A percentile compares a stretch with the other conserved stretches of the same genome.
Conservation (phyloP, 2,888 invertebrate species). For the Aspidiotus rigidus region DNA sequence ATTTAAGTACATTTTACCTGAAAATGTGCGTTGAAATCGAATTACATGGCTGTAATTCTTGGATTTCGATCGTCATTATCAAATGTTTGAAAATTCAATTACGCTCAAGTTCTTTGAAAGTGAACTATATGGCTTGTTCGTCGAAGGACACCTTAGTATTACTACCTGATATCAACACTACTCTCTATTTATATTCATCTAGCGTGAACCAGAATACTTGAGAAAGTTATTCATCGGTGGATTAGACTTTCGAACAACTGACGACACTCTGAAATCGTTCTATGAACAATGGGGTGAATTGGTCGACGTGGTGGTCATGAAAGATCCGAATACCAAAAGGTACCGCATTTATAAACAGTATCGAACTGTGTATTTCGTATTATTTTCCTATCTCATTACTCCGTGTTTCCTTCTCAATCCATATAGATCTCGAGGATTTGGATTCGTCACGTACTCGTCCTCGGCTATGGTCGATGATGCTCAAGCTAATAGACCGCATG, state of each 20-base stretch:
- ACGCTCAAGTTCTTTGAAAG: no score
- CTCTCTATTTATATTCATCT: background rate
- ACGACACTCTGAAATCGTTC: constrained; percentile 47
- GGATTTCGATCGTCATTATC: no score
- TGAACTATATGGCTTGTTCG: no score
- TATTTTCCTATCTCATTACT: background rate
- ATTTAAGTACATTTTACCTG: no score
- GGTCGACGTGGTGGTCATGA: constrained; percentile 49
- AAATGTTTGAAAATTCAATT: no score
- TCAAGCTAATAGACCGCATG: constrained; percentile 51
- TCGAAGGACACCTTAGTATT: no score
- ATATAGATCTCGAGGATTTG: constrained; percentile 50
- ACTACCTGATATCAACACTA: no score
- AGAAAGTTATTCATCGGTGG: constrained; percentile 53
- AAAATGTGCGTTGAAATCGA: no score
- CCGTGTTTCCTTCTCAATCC: no score
- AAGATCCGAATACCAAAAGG: constrained; percentile 47
- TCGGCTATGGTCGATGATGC: constrained; percentile 51
- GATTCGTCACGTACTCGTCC: constrained; percentile 52
- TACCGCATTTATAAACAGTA: constrained; percentile 10
- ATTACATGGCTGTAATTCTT: no score
- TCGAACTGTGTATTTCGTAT: no score
- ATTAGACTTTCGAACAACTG: constrained; percentile 48
- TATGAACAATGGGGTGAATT: constrained; percentile 51
- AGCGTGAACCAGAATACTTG: constrained; percentile 42